Base-by-base conservation (phyloP, 2,113 vertebrate species). In the Oenanthe oenanthe region DNA sequence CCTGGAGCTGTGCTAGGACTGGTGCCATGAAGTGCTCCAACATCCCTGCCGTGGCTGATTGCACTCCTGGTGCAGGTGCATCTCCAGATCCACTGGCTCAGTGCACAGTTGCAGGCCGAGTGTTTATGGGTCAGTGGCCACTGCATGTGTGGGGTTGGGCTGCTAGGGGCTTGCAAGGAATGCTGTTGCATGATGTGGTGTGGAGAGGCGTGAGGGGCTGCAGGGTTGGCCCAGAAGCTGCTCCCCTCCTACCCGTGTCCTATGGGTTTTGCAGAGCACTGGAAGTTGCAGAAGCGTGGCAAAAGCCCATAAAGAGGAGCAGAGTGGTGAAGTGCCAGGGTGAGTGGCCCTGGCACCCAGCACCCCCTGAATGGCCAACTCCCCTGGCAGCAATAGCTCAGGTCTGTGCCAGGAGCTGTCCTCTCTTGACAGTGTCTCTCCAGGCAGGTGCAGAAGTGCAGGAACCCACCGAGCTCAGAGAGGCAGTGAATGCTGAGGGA, bases 121-220 rank as follows among this genome's bases (percentile, higher is more conserved):
- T 20, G 45, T 25, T n/a, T 17, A 13, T 7, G 12, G 9, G 47
- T n/a, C 0, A 0, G 51, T 25, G 22, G 38, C 18, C 29, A 12
- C 45, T 74, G 43, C 18, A 24, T 2, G 3, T 1, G 2, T 29
- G 38, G 8, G 2, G 1, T 12, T 50, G 32, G 16, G 18, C 2
- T 1, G 8, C 51, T 38, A 67, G 38, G 22, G 28, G 24, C 28
- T 53, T 2, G 0, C 3, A 19, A 38, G 36, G 18, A 42, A 24
- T 45, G 43, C 7, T 38, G 9, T 29, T 58, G 28, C 12, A 20
- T 58, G 11, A 7, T 20, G 38, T n/a, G 3, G 3, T 17, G n/a
- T 58, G 19, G 22, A 58, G 10, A 36, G 10, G 2, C 0, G 0
- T 19, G 28, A 66, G 8, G 12, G 10, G 12, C 36, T 73, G 22